These are phyloP conservation scores for Arrhopalites spinosus DNA, from an alignment of 2,888 invertebrate genomes.

Conservation along the genomic window DNA sequence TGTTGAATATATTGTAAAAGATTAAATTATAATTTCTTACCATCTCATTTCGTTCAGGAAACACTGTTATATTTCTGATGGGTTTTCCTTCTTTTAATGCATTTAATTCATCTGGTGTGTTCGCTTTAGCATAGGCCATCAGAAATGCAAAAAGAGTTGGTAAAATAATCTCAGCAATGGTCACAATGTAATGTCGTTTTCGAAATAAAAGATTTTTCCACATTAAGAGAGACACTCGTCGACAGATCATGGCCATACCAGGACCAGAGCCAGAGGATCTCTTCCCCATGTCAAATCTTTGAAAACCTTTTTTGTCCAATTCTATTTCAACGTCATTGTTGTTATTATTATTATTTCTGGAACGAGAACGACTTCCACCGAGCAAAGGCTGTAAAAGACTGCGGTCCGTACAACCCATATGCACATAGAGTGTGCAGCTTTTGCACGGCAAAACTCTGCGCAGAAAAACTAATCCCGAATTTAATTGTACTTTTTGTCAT, in stretches of 20 bases:
- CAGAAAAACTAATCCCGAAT: no score
- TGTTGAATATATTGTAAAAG: no score
- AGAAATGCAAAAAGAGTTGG: conserved; percentile 52
- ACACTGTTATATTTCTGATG: conserved; percentile 24
- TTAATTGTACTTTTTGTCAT: no score
- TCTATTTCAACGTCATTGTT: conserved; percentile 35
- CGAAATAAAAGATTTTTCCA: conserved; percentile 55
- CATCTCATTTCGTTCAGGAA: conserved; percentile 41
- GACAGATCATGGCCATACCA: conserved; percentile 31
- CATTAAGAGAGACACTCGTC: conserved; percentile 50
- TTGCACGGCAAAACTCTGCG: no score
- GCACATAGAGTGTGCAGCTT: no score
- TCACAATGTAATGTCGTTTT: conserved; percentile 55
- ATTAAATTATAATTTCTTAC: conserved; percentile 33
- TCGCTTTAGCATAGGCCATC: conserved; percentile 41
- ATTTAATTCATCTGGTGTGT: conserved; percentile 1
- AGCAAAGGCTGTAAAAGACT: conserved; percentile 51
- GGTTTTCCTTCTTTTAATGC: conserved; percentile 1
- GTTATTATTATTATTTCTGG: conserved; percentile 28
- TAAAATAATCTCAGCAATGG: conserved; percentile 53
- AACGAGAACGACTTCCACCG: conserved; percentile 24
- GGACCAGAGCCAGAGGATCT: neutral
- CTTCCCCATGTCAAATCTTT: conserved; percentile 27
- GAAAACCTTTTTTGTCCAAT: conserved; percentile 15
- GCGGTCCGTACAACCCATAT: conserved; percentile 50